These are phyloP conservation scores for Ophion ellenae DNA, from an alignment of 2,888 invertebrate genomes.

Conservation along the genomic window DNA sequence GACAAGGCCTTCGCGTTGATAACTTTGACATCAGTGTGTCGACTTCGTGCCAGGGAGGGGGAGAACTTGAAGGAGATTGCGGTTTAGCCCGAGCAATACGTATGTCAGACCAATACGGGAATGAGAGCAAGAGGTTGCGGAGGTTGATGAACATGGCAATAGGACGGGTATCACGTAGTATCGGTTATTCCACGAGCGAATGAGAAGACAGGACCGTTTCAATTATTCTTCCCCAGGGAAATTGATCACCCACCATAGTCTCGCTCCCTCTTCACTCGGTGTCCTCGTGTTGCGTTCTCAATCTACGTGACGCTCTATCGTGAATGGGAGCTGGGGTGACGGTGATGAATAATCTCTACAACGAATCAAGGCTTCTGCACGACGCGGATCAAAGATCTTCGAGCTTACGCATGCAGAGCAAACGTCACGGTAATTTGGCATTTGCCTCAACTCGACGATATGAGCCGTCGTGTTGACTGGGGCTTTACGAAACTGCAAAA, in stretches of 20 bases:
- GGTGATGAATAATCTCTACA: constrained; percentile 55
- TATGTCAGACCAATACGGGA: neutral
- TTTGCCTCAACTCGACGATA: neutral
- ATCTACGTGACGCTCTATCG: constrained; percentile 44
- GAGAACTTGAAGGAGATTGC: constrained; percentile 17
- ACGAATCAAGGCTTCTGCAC: neutral
- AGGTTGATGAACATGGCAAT: constrained; percentile 2
- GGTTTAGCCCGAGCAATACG: neutral
- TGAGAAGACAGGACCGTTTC: constrained; percentile 52
- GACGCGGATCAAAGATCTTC: too few species aligned
- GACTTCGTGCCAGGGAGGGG: constrained; percentile 17
- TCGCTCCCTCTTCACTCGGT: constrained; percentile 16
- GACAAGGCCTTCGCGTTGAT: neutral
- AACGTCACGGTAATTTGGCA: neutral
- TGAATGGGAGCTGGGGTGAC: constrained; percentile 21
- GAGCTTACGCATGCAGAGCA: neutral
- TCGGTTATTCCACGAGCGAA: constrained; percentile 56
- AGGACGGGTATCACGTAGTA: constrained; percentile 15
- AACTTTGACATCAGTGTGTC: constrained; percentile 34
- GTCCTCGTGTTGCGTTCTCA: constrained; percentile 11
- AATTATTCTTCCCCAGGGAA: constrained; percentile 56
- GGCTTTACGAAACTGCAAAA: too few species aligned
- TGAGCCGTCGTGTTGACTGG: neutral
- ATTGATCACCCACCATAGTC: constrained; percentile 51
- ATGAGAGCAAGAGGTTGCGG: constrained; percentile 6